Base-by-base conservation (phyloP, 2,797 vertebrate species). In the Selene dorsalis region DNA sequence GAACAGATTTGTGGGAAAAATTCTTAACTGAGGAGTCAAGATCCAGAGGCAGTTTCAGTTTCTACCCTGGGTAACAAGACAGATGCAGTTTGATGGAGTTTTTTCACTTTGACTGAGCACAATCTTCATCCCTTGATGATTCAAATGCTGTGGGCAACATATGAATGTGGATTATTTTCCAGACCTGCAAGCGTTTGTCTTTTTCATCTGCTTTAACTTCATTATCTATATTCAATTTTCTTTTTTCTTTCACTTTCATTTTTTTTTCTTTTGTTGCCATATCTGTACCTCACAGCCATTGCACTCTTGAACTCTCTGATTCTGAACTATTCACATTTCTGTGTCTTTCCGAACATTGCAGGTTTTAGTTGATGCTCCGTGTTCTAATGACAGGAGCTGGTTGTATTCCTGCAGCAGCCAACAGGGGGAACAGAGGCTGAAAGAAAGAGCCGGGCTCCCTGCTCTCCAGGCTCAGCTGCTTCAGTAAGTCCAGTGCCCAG, bases 301-400 rank as follows among this genome's bases (percentile, higher is more conserved):
- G 10, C 20, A n/a, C 65, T 56, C 8, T 26, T 53, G 22, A 63
- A 24, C 22, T 56, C 18, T 76, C 24, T 41, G 11, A 35, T 12
- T 22, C 26, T 17, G 28, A 52, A 32, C 18, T 20, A 1, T 30
- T 60, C 22, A 2, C 28, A 32, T 60, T 38, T 63, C 4, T 58
- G 30, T 17, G 50, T 72, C 9, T 70, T 4, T 38, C 4, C 32
- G 0, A 35, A 35, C 69, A 32, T 75, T 67, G 45, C 77, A 99
- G 98, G 94, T 98, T 50, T 92, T 99, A 73, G 96, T 99, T 30
- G 98, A 99, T 86, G 96, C 96, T 81, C 98, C 98, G 0, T 99
- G 98, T 89, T 99, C 98, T 28, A 99, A 98, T 91, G 98, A 99
- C 93, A 95, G 96, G 89, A 98, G 96, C 71, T 99, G 97, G 97